These are phyloP conservation scores for silkworm (Bombyx mori) DNA, from an alignment of 1,140 invertebrate genomes.

Conservation along the genomic window ASM3026992v2 NC_085123.1:782501-783000, in stretches of 20 bases:
- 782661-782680: slow-evolving; percentile 93
- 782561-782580: slow-evolving; percentile 89
- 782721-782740: slow-evolving; percentile 91
- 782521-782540: slow-evolving; percentile 93
- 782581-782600: slow-evolving; percentile 70
- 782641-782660: slow-evolving; percentile 85
- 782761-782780: slow-evolving; percentile 87
- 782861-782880: slow-evolving; percentile 76
- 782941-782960: slow-evolving; percentile 74
- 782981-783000: slow-evolving; percentile 17
- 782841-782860: slow-evolving; percentile 79
- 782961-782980: slow-evolving; percentile 43
- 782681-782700: slow-evolving; percentile 94
- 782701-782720: slow-evolving; percentile 94
- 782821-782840: slow-evolving; percentile 83
- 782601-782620: slow-evolving; percentile 86
- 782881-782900: slow-evolving; percentile 89
- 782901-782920: slow-evolving; percentile 93
- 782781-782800: slow-evolving; percentile 84
- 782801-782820: slow-evolving; percentile 79
- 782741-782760: slow-evolving; percentile 91
- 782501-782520: slow-evolving; percentile 97
- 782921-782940: slow-evolving; percentile 73
- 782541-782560: slow-evolving; percentile 96
- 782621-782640: slow-evolving; percentile 87